phyloP scores from a whole-genome alignment of 2,797 vertebrate genomes.

The Anisognathus igniventris region DNA sequence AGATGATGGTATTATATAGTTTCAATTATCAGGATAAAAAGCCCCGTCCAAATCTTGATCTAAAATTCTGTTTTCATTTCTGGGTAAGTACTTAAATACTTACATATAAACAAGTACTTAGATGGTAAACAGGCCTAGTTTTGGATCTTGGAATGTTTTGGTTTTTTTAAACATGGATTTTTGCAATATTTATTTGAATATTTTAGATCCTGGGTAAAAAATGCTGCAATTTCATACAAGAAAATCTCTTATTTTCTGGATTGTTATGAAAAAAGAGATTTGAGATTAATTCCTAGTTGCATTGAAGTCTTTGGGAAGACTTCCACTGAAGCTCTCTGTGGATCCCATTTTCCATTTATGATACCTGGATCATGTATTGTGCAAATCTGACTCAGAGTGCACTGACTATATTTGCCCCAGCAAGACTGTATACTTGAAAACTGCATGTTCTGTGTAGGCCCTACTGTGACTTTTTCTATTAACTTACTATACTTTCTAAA shows the following conservation, averaged over 20 bases:
- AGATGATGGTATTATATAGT: background rate
- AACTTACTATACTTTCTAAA: background rate
- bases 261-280: background rate
- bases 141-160: background rate
- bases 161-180: background rate
- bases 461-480: background rate
- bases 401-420: background rate
- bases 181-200: background rate
- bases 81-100: background rate
- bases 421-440: background rate
- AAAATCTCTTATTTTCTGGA: background rate
- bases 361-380: background rate
- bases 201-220: background rate
- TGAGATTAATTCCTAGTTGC: background rate
- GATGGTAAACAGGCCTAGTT: background rate
- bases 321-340: background rate
- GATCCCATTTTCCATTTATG: background rate
- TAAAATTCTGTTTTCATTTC: background rate
- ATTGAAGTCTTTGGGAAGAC: background rate
- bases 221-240: background rate
- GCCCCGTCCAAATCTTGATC: accelerated
- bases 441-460: background rate
- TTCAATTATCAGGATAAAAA: background rate
- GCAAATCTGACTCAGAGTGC: background rate
- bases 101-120: background rate